Percentiles rank a stretch among this genome's conserved stretches.
These are phyloP conservation scores for Bujurquina vittata DNA, from an alignment of 2,113 vertebrate genomes.

Conservation along the genomic window DNA sequence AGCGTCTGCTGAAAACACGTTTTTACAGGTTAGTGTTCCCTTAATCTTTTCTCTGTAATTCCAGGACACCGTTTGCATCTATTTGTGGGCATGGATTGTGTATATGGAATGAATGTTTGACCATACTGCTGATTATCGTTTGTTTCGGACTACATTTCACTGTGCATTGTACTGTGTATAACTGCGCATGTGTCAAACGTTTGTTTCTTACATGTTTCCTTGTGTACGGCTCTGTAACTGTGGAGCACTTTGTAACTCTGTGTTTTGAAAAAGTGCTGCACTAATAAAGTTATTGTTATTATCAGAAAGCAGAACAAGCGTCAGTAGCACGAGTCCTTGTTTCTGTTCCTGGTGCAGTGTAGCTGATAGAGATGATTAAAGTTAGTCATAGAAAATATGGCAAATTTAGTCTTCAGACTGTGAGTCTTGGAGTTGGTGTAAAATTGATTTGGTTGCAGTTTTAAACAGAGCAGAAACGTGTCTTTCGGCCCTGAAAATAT, in stretches of 20 bases:
- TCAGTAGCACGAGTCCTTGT: too few species aligned
- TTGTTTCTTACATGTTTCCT: too few species aligned
- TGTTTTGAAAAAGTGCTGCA: too few species aligned
- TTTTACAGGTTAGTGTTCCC: neutral
- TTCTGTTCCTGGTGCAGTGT: neutral
- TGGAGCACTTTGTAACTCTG: too few species aligned
- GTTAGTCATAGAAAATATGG: neutral
- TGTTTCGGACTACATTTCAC: too few species aligned
- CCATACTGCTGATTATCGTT: neutral
- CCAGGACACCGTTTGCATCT: neutral
- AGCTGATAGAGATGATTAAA: neutral
- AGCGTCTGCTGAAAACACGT: neutral
- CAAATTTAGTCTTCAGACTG: neutral
- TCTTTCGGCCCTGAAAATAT: neutral
- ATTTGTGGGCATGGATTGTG: too few species aligned
- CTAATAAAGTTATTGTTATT: too few species aligned
- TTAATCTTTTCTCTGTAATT: rapidly evolving
- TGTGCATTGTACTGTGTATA: too few species aligned
- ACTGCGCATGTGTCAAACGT: too few species aligned
- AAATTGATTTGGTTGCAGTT: neutral
- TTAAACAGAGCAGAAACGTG: neutral
- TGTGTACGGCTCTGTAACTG: too few species aligned
- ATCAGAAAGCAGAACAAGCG: neutral
- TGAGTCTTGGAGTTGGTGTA: neutral
- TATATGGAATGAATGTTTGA: neutral